Conservation (phyloP, 2,888 invertebrate genomes). For the Ashinkailepas kermadecensis region DNA sequence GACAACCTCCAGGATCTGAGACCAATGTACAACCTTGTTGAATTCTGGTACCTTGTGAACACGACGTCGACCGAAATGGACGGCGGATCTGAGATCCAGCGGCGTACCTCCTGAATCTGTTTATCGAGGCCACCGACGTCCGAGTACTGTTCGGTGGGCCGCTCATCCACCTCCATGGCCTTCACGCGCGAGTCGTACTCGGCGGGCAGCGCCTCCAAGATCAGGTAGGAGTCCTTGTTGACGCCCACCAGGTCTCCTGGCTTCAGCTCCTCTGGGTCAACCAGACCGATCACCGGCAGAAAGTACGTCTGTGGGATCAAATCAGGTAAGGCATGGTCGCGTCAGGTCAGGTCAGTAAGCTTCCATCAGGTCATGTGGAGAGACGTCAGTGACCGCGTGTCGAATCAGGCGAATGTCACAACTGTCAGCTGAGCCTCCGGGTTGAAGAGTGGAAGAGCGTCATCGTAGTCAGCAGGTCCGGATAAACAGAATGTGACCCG, state of each 20-base stretch:
- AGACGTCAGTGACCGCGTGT: too few relatives aligned
- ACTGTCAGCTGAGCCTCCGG: too few relatives aligned
- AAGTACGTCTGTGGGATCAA: conserved; percentile 76
- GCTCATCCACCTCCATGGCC: conserved; percentile 99
- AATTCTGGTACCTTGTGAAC: too few relatives aligned
- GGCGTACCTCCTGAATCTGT: conserved; percentile 70
- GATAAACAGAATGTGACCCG: too few relatives aligned
- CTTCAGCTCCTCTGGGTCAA: conserved; percentile 94
- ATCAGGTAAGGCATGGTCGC: too few relatives aligned
- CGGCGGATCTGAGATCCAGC: background rate
- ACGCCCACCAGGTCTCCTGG: conserved; percentile 94
- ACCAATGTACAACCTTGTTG: too few relatives aligned
- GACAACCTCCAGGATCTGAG: too few relatives aligned
- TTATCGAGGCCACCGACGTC: conserved; percentile 99
- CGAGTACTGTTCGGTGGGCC: conserved; percentile 98
- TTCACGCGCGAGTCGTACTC: conserved; percentile 97
- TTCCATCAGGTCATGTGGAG: too few relatives aligned
- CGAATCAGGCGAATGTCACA: too few relatives aligned
- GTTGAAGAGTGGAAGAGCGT: too few relatives aligned
- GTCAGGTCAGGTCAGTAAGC: too few relatives aligned
- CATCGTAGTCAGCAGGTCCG: too few relatives aligned
- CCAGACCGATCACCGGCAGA: conserved; percentile 94
- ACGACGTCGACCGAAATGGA: background rate
- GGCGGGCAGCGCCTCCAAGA: conserved; percentile 91
- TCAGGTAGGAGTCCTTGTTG: conserved; percentile 95